phyloP scores from a whole-genome alignment of 2,113 vertebrate genomes.

The Alexandromys fortis region DNA sequence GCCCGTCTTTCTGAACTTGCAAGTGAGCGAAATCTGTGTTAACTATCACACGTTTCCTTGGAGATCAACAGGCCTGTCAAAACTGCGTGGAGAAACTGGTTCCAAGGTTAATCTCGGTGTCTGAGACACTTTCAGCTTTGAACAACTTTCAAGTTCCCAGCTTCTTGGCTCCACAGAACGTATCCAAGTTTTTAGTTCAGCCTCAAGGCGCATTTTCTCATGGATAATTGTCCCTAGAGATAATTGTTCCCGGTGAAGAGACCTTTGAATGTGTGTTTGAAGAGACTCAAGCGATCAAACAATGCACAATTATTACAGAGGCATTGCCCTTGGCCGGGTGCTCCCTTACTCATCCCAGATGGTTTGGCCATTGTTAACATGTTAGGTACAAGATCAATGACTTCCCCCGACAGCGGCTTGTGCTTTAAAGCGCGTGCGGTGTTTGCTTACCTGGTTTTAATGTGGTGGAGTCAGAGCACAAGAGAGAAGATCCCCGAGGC shows the following conservation, averaged over 20 bases:
- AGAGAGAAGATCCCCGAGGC: conserved; percentile 73
- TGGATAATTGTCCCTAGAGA: conserved; percentile 37
- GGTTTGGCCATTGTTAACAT: conserved; percentile 73
- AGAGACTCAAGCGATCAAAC: conserved; percentile 54
- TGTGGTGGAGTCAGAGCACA: conserved; percentile 68
- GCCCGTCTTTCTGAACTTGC: conserved; percentile 56
- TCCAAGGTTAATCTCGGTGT: conserved; percentile 30
- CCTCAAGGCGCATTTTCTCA: conserved; percentile 32
- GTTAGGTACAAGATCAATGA: conserved; percentile 74
- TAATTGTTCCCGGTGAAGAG: conserved; percentile 57
- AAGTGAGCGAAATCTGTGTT: conserved; percentile 51
- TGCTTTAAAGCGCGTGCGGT: conserved; percentile 63
- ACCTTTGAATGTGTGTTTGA: conserved; percentile 76
- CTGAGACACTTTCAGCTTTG: conserved; percentile 33
- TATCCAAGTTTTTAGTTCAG: conserved; percentile 61
- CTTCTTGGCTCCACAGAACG: not conserved
- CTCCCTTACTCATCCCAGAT: conserved; percentile 70
- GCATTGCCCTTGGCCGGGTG: conserved; percentile 23
- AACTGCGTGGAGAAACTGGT: conserved; percentile 30
- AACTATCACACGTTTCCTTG: conserved; percentile 63
- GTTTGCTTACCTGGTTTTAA: conserved; percentile 71
- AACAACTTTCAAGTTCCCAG: not conserved
- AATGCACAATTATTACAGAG: conserved; percentile 66
- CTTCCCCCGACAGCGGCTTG: conserved; percentile 63
- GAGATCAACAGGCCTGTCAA: not conserved